Evolutionary conservation across 2,797 vertebrate species (phyloP), one percentile per base, ranked within the genome.

Genomic region (Telmatherina bonti): DNA sequence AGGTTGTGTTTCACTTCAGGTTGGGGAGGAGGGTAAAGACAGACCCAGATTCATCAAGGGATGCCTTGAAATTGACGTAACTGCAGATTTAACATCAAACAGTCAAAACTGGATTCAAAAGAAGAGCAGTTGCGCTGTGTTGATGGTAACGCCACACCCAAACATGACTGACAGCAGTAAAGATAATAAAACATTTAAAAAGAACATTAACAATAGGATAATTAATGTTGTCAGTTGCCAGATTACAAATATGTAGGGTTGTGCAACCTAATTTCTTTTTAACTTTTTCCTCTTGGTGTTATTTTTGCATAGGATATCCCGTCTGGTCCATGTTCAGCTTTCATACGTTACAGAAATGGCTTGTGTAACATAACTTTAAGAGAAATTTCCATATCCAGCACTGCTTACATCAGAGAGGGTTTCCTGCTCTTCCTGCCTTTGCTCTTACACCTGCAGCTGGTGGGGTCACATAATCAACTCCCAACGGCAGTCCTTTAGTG

Each of bases 371-470:
- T 51, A 72, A 72, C 63, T 67, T 73, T 63, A 68, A 67, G 47
- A 76, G 62, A 43, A 57, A 81, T 89, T 86, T 73, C 72, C 79
- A 49, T 52, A 79, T 83, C 41, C 63, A 79, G 67, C 16, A 31
- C 73, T 56, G 62, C 79, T 91, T 88, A 90, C 81, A 79, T 91
- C 87, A 89, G 63, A 83, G 74, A 79, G 72, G 59, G 76, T 89
- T 89, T 85, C 83, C 78, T 87, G 74, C 66, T 45, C 85, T 83
- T 91, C 74, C 76, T 88, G 81, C 65, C 70, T 80, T 54, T 67
- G 22, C 64, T 79, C 65, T 61, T 88, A 77, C 93, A 91, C 89
- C 91, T 92, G 90, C 91, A 94, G 91, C 87, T 89, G 88, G 71
- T 78, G 56, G 24, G 81, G 84, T 84, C 87, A 79, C 78, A 89